Evolutionary conservation across 1,140 invertebrate species (phyloP), one percentile per base, ranked within the genome.

Genomic region (Aphelinus atriplicis): DNA sequence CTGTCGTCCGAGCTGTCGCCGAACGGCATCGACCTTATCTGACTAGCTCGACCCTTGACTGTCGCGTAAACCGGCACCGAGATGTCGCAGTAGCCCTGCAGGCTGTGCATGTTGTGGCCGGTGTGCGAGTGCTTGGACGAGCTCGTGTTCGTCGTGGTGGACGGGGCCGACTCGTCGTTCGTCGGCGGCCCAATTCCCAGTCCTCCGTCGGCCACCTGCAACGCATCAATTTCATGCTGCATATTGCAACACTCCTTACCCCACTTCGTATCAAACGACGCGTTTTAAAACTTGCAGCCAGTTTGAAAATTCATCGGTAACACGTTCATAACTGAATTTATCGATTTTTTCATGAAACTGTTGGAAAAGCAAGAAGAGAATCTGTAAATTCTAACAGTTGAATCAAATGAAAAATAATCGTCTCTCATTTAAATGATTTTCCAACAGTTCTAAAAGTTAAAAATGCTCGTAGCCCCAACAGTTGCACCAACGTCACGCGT

Each of bases 1-100:
- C 96, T 97, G 78, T 97, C 96, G 83, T 97, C 96, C 1, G 95
- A 96, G n/a, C 95, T 97, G 79, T 98, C 96, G 2, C 96, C 96
- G 83, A 98, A 98, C 7, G 97, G 96, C 90, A 97, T 95, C 7
- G 95, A 97, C 78, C 96, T 90, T 78, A 98, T 98, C 89, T 98
- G 96, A 86, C 96, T 97, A 60, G 96, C 96, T 82, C 96, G 91
- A 65, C 87, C 93, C 91, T 98, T 98, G 26, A 98, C 95, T 50
- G 96, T 97, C 43, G 96, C 96, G 87, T 97, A 98, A 10, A 98
- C 96, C 57, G 97, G 97, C 68, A 98, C 95, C 60, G 93, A 95
- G 81, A 95, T 95, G 87, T 95, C 94, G 86, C 93, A 94, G 84
- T 95, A 95, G 76, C 73, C 73, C 79, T 87, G 85, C 45, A 85